Evolutionary conservation across 2,888 invertebrate genomes (phyloP).

Genomic region (Drosophila lacicola): DNA sequence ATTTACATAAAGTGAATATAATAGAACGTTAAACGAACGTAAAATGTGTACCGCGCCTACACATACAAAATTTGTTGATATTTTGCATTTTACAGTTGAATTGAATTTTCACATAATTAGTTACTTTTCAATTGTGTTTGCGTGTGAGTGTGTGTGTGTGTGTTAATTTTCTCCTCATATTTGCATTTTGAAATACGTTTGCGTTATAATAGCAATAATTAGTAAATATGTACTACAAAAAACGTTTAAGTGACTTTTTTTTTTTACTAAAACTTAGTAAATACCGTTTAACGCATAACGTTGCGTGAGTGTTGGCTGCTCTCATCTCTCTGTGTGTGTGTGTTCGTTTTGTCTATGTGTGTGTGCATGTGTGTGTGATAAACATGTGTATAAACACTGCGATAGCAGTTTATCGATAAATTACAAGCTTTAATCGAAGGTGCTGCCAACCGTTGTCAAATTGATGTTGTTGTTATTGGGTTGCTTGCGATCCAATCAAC

Average conservation of each 20-base stretch:
- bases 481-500: slow-evolving; percentile 18
- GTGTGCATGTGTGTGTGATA: slow-evolving; percentile 32
- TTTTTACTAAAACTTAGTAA: slow-evolving; percentile 59
- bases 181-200: slow-evolving; percentile 42
- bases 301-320: slow-evolving; percentile 12
- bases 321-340: slow-evolving; percentile 7
- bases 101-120: slow-evolving; percentile 39
- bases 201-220: slow-evolving; percentile 66
- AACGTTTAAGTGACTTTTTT: slow-evolving; percentile 74
- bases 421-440: slow-evolving; percentile 41
- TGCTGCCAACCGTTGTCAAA: slow-evolving; percentile 62
- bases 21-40: slow-evolving; percentile 73
- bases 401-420: slow-evolving; percentile 52
- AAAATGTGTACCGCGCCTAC: slow-evolving; percentile 42
- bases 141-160: slow-evolving; percentile 15
- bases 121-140: slow-evolving; percentile 29
- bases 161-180: slow-evolving; percentile 16
- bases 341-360: slow-evolving; percentile 25
- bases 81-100: slow-evolving; percentile 60
- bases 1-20: slow-evolving; percentile 35
- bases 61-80: slow-evolving; percentile 43
- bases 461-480: slow-evolving; percentile 16
- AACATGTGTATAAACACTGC: slow-evolving; percentile 41
- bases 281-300: slow-evolving; percentile 50
- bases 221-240: slow-evolving; percentile 73